Evolutionary conservation across 2,113 vertebrate species (phyloP).

Genomic region (Pelecanus crispus): DNA sequence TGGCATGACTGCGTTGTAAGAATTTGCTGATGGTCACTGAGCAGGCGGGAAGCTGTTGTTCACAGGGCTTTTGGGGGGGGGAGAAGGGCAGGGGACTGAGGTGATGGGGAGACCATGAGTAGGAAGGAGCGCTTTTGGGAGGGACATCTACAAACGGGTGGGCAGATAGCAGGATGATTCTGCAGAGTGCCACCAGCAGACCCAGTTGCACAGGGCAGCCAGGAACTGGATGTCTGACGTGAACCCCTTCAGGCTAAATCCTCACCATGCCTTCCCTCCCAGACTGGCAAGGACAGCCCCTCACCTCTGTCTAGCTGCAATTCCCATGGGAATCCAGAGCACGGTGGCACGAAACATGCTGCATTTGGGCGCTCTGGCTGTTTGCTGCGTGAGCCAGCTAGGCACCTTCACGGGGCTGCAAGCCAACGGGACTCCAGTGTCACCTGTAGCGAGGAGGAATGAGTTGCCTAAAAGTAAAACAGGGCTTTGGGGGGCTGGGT

Average conservation of each 20-base stretch:
- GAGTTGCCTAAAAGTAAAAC: not conserved
- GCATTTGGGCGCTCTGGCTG: not conserved
- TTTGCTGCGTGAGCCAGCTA: not conserved
- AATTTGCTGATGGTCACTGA: not conserved
- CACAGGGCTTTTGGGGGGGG: not conserved
- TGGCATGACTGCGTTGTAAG: not conserved
- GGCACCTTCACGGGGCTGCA: not conserved
- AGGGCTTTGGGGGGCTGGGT: not conserved
- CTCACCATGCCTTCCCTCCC: not conserved
- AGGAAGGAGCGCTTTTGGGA: not conserved
- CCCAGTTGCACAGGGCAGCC: not conserved
- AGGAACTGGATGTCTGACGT: not conserved
- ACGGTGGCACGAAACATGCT: accelerated
- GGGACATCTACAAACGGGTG: not conserved
- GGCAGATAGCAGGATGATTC: not conserved
- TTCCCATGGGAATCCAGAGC: not conserved
- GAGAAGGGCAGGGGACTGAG: not conserved
- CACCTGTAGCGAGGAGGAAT: not conserved
- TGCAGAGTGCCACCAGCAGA: not conserved
- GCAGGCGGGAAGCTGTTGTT: not conserved
- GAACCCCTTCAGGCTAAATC: not conserved
- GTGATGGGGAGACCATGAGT: not conserved
- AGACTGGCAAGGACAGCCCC: not conserved
- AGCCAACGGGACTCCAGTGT: not conserved
- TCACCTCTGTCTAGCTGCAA: not conserved